Base-by-base conservation (phyloP, 2,113 vertebrate species). In the Solea senegalensis region DNA sequence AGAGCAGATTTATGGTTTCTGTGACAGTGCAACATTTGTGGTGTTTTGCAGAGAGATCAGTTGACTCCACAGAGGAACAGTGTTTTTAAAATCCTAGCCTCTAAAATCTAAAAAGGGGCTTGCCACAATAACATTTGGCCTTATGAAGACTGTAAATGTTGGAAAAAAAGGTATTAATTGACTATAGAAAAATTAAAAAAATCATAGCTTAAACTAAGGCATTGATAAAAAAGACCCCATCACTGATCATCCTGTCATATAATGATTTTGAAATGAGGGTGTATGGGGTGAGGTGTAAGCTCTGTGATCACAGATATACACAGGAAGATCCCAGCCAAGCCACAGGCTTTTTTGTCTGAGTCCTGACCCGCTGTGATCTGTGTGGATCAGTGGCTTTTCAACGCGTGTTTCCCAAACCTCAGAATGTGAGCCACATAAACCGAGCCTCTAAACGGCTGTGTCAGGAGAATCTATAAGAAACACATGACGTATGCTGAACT, bases 351-450 rank as follows among this genome's bases (percentile, higher is more conserved):
- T 34, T 34, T 81, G 84, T 90, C 84, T 84, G 61, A 74, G 78
- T 87, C 80, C 81, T 90, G 85, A 91, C 82, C 89, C 65, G 50
- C 89, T 88, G 81, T 86, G 83, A 89, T 88, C 83, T 51, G 43
- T 81, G 87, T 58, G 85, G 86, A 85, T 91, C 76, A 57, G 88
- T 72, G 88, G 88, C 90, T 92, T 87, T 82, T 85, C 81, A 82
- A 78, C 76, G 76, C 78, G 76, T 82, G 86, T 84, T 88, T 86
- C 72, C 81, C 66, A 55, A 88, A 87, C 87, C 88, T 86, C 88
- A 88, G 89, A 91, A 91, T 90, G 90, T 63, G 82, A 73, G 81
- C 85, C 85, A 86, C 85, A 89, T 74, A 69, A 83, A 76, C 82
- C 57, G 15, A 80, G 65, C 72, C 70, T 74, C 78, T 81, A 86